Evolutionary conservation across 92 coral and sea anemone genomes (phyloP), one percentile per base, ranked within the genome.

Genomic region (Epizoanthus fatuus): DNA sequence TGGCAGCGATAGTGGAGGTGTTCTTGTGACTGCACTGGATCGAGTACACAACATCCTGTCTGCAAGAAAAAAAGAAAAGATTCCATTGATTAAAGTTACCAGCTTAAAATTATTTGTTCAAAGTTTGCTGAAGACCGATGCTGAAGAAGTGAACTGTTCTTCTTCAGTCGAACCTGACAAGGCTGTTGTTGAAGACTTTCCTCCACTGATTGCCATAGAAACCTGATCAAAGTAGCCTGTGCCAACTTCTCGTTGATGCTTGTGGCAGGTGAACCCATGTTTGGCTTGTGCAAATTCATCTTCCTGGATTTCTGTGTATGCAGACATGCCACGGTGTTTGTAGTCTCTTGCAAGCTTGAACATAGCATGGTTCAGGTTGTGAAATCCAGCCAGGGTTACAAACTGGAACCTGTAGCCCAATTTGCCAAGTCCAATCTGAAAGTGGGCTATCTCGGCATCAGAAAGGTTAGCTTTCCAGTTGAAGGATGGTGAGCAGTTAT

Each of bases 401-500:
- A 96, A 96, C 86, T 96, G 99, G 85, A 92, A 96, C 79, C 96
- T 87, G 92, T 95, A 96, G 20, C 99, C 99, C 81, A 96, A 86
- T 52, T 85, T 91, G 56, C 99, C 99, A 20, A 96, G 95, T 81
- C 90, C 99, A 70, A 82, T 95, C 88, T 96, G 99, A 87, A 96
- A 96, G 53, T 89, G 87, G 25, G 95, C 98, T 47, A 96, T 96
- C 75, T 96, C 97, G 22, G 63, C 90, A 88, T 96, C 99, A 49
- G 89, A 84, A 35, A 96, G 98, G 87, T 96, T 96, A 25, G 99
- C 99, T 70, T 91, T 96, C 99, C 99, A 96, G 98, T 96, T 96
- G 84, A 96, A 96, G 1, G 99, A 96, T 16, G 99, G 99, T 25
- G 99, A 96, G 78, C 99, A 96, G 92, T 96, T 96, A 85, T 96